A percentile compares a stretch with the other conserved stretches of the same genome.
These are phyloP conservation scores for Epinephelus cyanopodus DNA, from an alignment of 2,113 vertebrate species.

Conservation along the genomic window DNA sequence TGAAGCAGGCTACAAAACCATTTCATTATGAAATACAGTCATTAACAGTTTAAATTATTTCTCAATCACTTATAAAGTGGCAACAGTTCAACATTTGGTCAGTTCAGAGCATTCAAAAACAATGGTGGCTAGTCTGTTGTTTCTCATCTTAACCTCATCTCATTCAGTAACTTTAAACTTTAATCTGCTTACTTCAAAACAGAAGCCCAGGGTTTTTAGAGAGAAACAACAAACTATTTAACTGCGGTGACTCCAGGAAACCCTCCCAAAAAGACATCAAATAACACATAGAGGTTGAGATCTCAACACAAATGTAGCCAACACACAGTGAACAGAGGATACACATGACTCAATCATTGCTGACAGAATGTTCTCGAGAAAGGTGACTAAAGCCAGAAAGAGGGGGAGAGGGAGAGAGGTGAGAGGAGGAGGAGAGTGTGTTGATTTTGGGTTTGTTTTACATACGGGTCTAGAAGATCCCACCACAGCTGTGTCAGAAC, in stretches of 20 bases:
- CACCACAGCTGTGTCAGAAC: slow-evolving; percentile 93
- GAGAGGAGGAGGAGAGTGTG: slow-evolving; percentile 70
- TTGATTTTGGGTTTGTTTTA: slow-evolving; percentile 88
- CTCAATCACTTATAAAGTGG: slow-evolving; percentile 49
- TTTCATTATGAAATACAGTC: slow-evolving; percentile 82
- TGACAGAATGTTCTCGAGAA: slow-evolving; percentile 78
- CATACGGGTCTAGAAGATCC: slow-evolving; percentile 99
- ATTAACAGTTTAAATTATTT: slow-evolving; percentile 65
- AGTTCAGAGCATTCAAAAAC: slow-evolving; percentile 65
- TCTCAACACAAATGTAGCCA: slow-evolving; percentile 74
- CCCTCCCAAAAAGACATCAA: slow-evolving; percentile 65
- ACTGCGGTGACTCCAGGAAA: slow-evolving; percentile 47
- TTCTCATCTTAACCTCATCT: slow-evolving; percentile 58
- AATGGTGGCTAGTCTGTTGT: slow-evolving; percentile 58
- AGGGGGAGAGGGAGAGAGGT: slow-evolving; percentile 66
- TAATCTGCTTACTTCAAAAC: slow-evolving; percentile 40
- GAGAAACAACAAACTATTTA: slow-evolving; percentile 67
- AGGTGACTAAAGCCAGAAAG: slow-evolving; percentile 74
- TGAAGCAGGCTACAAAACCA: slow-evolving; percentile 76
- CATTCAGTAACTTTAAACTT: slow-evolving; percentile 38
- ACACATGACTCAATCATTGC: slow-evolving; percentile 68
- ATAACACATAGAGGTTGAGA: slow-evolving; percentile 70
- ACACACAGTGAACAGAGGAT: slow-evolving; percentile 78
- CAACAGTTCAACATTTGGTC: slow-evolving; percentile 70
- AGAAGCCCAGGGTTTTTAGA: slow-evolving; percentile 32